These are phyloP conservation scores for Phenacoccus solenopsis DNA, from an alignment of 1,140 invertebrate species.

Conservation along the genomic window DNA sequence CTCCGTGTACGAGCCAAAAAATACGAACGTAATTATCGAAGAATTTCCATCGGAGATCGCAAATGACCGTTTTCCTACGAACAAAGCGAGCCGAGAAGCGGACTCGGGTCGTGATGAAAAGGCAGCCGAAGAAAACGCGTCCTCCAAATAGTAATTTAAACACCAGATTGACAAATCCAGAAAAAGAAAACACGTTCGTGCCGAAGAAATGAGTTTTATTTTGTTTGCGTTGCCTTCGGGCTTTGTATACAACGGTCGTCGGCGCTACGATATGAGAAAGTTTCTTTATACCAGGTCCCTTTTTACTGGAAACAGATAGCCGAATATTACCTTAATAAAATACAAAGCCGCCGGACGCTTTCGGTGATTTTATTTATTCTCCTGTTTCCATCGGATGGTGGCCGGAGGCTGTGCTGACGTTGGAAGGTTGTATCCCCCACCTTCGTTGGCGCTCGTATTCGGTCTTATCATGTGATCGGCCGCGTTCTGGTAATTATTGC, in stretches of 20 bases:
- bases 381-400: too few relatives aligned
- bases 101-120: too few relatives aligned
- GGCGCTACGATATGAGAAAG: background rate
- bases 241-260: background rate
- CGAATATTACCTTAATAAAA: slow-evolving; percentile 3
- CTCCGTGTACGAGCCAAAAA: background rate
- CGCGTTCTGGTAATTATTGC: background rate
- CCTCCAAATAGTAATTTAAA: background rate
- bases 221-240: background rate
- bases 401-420: too few relatives aligned
- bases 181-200: background rate
- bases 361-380: background rate
- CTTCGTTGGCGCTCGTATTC: too few relatives aligned
- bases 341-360: background rate
- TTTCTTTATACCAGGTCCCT: background rate
- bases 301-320: background rate
- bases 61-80: background rate
- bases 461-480: too few relatives aligned
- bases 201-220: background rate
- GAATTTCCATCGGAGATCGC: too few relatives aligned
- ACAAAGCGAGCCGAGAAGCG: too few relatives aligned
- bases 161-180: background rate
- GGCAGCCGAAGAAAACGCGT: too few relatives aligned
- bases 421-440: background rate
- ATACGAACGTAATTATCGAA: background rate